Evolutionary conservation across 2,113 vertebrate genomes (phyloP).

Genomic region (Sceloporus tristichus): DNA sequence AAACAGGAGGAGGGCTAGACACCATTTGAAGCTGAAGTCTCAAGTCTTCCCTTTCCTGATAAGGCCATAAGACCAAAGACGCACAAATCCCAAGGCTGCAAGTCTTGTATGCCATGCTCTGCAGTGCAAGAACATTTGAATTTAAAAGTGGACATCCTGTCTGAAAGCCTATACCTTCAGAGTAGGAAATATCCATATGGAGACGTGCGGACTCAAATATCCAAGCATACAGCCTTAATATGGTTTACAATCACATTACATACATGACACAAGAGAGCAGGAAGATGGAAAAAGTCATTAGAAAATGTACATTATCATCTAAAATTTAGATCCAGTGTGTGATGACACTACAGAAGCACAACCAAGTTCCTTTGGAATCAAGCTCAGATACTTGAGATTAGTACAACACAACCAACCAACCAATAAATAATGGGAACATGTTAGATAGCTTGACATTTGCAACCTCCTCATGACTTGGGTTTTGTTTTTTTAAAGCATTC

Average conservation of each 20-base stretch:
- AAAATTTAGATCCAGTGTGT: no score
- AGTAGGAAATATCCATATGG: not conserved
- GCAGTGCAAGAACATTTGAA: no score
- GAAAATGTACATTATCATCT: not conserved
- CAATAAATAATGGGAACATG: not conserved
- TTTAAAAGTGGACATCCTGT: not conserved
- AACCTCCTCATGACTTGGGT: not conserved
- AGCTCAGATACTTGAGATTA: not conserved
- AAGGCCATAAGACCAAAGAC: no score
- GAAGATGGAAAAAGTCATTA: not conserved
- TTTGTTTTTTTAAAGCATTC: not conserved
- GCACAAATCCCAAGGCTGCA: no score
- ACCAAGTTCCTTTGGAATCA: not conserved
- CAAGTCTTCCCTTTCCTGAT: no score
- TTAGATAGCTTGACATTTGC: not conserved
- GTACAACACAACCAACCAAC: not conserved
- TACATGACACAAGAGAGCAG: not conserved
- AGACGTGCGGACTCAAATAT: not conserved
- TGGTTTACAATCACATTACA: not conserved
- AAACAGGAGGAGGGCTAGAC: no score
- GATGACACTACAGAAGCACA: not conserved
- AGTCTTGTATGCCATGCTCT: not conserved
- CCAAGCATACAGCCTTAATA: not conserved
- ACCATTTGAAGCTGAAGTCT: no score
- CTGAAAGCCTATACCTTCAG: not conserved